A percentile compares a stretch with the other conserved stretches of the same genome.
Conservation (phyloP, 2,888 invertebrate genomes). For the Cantharis lateralis region DNA sequence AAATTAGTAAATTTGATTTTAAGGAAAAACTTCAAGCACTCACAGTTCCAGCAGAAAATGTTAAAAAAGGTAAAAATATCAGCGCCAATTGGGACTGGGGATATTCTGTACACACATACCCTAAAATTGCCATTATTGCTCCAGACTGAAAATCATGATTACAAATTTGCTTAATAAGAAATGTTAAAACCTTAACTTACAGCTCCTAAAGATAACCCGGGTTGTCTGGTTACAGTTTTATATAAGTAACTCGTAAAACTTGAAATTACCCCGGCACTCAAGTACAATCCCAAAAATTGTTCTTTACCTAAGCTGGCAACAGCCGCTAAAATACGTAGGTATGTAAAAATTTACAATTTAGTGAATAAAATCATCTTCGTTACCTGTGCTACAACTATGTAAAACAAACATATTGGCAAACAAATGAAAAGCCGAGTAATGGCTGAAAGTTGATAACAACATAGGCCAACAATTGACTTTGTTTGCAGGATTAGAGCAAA, state of each 20-base stretch:
- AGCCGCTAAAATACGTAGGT: constrained; percentile 60
- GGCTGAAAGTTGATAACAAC: constrained; percentile 94
- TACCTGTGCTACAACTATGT: constrained; percentile 75
- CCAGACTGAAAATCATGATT: constrained; percentile 75
- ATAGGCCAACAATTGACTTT: constrained; percentile 82
- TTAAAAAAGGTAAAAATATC: constrained; percentile 86
- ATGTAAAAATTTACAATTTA: neutral
- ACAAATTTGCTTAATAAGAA: neutral
- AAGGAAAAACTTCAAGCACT: constrained; percentile 49
- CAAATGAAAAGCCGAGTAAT: constrained; percentile 84
- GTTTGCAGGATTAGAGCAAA: constrained; percentile 80
- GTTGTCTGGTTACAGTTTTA: constrained; percentile 71
- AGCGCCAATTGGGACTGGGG: constrained; percentile 89
- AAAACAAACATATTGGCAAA: constrained; percentile 96
- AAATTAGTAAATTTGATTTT: neutral
- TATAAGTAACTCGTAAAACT: constrained; percentile 83
- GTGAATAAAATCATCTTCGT: neutral
- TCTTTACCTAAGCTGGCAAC: constrained; percentile 82
- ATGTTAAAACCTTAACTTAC: constrained; percentile 62
- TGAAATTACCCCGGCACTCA: constrained; percentile 86
- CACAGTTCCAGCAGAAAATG: constrained; percentile 85
- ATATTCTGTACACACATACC: constrained; percentile 83
- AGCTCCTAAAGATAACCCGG: constrained; percentile 88
- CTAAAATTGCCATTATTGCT: constrained; percentile 89
- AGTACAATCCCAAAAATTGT: constrained; percentile 89